Evolutionary conservation across 2,797 vertebrate species (phyloP), one percentile per base, ranked within the genome.

Genomic region (Channa striata): DNA sequence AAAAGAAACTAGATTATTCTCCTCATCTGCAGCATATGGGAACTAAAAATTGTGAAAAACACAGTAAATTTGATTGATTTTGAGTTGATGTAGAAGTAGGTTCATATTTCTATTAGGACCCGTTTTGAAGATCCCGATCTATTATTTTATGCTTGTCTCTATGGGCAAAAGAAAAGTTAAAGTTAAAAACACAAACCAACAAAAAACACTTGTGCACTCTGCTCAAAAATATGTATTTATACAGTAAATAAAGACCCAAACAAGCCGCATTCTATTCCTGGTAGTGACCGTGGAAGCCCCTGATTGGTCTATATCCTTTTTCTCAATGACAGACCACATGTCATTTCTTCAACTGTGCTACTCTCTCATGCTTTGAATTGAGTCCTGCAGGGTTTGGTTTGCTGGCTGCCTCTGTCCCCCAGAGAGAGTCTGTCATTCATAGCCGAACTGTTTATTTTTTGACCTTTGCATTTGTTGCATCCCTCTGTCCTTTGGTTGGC

Each of bases 391-490:
- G 63, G 79, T 59, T 47, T 8, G 43, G 20, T 73, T 72, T 58
- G 56, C 51, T 47, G 58, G 75, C 68, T 36, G 68, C 77, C 63
- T 83, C 20, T 19, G 33, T 80, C 74, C 81, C 73, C 37, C 5
- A 44, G 83, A 83, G 85, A 66, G 50, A 67, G 49, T 68, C 80
- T 81, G 87, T 80, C 86, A 89, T 85, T 87, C 82, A 81, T 57
- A 58, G 65, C 59, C n/a, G 21, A 66, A 77, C 77, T 84, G 84
- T 91, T 90, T 93, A 87, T 90, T 89, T 90, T 90, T 87, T 90
- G 84, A 91, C 90, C 90, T 92, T 93, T 92, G 86, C 78, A 75
- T 89, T 84, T 64, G 54, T 82, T 79, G 82, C 81, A 84, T 83
- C 67, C 62, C 30, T 77, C 86, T 64, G 81, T 89, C 84, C 86